Base-by-base conservation (phyloP, 2,888 invertebrate species). In the Pachycephus smyrnensis region DNA sequence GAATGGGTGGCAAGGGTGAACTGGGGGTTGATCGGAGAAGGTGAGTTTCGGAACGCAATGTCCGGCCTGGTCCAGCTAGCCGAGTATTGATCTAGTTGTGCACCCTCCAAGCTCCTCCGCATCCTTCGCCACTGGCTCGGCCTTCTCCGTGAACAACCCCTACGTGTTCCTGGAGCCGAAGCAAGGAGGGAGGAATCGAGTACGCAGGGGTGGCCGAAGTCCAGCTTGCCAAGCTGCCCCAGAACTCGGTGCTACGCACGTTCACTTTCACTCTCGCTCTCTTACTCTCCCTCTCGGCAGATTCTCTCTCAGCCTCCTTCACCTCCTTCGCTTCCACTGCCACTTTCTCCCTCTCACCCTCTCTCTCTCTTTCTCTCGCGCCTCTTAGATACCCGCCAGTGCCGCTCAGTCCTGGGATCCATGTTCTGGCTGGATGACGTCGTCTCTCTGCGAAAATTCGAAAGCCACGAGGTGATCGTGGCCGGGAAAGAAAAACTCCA, bases 61-160 rank as follows among this genome's bases (percentile, higher is more conserved):
- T 91, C 91, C 91, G 88, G 91, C 88, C 86, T 90, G 90, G 91
- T 91, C 91, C 91, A 89, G 91, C 89, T 87, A 82, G 76, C 88
- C 91, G 90, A 91, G 91, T 91, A 91, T 91, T 91, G 91, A 91
- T 91, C 91, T 91, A 89, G 90, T 84, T 85, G 69, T 73, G 73
- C 77, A 71, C 85, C 84, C 88, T 86, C 82, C 84, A 84, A 79
- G 85, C 84, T 84, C 84, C 84, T 83, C 86, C 84, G 84, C 86
- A 82, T 83, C 83, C 82, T 82, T 79, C 80, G 75, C 80, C 82
- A 80, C 80, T 80, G 81, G 80, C 81, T 75, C 84, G 80, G 75
- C 80, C 82, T 82, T 79, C 82, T 80, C 81, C 68, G 76, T 73
- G 79, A 79, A 77, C 79, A 79, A 68, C 79, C 79, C 79, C 79